Percentiles rank a stretch among this genome's conserved stretches.
Conservation (phyloP, 1,140 invertebrate species). For the Adoxophyes honmai region DNA sequence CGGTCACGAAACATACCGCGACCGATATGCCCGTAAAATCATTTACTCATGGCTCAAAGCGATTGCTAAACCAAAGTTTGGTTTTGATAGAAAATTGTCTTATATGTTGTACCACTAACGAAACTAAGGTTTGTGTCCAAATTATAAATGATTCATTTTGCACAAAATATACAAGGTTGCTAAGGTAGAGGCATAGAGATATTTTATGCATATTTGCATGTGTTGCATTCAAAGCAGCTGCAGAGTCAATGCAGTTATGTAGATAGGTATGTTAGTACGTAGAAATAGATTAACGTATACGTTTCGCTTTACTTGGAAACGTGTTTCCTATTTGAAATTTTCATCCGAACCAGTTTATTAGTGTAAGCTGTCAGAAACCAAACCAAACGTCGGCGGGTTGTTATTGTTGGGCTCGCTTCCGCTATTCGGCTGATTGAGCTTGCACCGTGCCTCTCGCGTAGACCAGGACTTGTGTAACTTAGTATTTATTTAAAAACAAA, state of each 20-base stretch:
- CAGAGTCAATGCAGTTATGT: background rate
- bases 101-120: too few species aligned
- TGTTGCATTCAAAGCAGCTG: constrained; percentile 2
- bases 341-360: constrained; percentile 50
- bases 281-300: constrained; percentile 19
- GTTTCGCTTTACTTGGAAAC: constrained; percentile 43
- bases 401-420: constrained; percentile 56
- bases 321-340: constrained; percentile 48
- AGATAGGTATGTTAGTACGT: constrained; percentile 7
- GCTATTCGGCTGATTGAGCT: constrained; percentile 33
- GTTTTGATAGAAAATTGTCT: too few species aligned
- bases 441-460: constrained; percentile 17
- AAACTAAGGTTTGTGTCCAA: too few species aligned
- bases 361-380: constrained; percentile 45
- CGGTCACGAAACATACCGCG: constrained; percentile 24
- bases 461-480: constrained; percentile 33
- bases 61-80: background rate
- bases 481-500: constrained; percentile 35
- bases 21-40: constrained; percentile 25
- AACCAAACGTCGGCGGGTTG: constrained; percentile 42
- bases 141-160: too few species aligned
- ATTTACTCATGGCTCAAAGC: constrained; percentile 4
- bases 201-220: background rate
- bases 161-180: too few species aligned
- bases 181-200: too few species aligned